Evolutionary conservation across 2,797 vertebrate species (phyloP).

Genomic region (Chelon auratus): DNA sequence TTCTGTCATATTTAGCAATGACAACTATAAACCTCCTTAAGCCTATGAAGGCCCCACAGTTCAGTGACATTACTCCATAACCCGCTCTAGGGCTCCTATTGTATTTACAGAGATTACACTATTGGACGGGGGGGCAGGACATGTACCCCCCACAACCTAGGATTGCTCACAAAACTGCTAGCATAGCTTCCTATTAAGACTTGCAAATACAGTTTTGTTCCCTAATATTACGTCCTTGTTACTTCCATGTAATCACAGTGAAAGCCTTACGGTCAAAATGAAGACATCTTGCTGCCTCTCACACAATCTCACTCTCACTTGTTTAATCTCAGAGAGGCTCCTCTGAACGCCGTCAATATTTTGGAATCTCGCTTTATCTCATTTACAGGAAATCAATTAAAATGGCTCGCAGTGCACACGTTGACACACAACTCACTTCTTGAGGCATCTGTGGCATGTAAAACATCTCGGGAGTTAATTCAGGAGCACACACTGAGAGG

Average conservation of each 20-base stretch:
- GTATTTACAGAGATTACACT: too few relatives aligned
- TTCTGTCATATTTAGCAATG: too few relatives aligned
- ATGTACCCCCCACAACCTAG: too few relatives aligned
- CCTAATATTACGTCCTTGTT: too few relatives aligned
- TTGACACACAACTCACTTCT: background rate
- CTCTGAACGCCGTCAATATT: slow-evolving; percentile 33
- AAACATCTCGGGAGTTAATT: background rate
- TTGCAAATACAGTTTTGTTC: too few relatives aligned
- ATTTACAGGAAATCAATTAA: slow-evolving; percentile 32
- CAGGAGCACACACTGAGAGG: slow-evolving; percentile 5
- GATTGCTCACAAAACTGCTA: background rate
- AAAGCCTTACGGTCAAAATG: slow-evolving; percentile 6
- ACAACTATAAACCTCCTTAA: too few relatives aligned
- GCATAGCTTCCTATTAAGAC: background rate
- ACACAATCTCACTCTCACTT: slow-evolving; percentile 26
- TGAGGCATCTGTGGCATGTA: background rate
- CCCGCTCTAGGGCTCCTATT: too few relatives aligned
- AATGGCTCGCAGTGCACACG: background rate
- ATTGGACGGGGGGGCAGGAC: too few relatives aligned
- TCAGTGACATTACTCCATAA: too few relatives aligned
- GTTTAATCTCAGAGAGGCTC: slow-evolving; percentile 20
- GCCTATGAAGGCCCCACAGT: too few relatives aligned
- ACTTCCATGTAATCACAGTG: background rate
- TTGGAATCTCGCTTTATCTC: slow-evolving; percentile 6
- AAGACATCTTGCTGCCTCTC: background rate